A percentile compares a stretch with the other conserved stretches of the same genome.
Conservation (phyloP, 2,888 invertebrate genomes). For the Leptinotarsa haldemani region DNA sequence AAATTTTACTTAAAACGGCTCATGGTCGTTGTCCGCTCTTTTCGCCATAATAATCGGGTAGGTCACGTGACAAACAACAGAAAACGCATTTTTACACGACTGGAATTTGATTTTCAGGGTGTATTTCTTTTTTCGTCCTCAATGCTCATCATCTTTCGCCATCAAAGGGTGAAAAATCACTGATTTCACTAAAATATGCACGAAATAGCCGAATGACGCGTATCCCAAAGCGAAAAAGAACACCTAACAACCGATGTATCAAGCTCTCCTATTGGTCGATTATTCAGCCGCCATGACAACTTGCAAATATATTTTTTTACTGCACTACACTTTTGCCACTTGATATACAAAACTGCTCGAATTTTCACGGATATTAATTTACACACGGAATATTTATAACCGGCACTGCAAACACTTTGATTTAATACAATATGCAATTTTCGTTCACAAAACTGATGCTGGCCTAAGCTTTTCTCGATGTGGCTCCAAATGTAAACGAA, state of each 20-base stretch:
- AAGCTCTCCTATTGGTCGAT: slow-evolving; percentile 78
- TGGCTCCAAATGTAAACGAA: slow-evolving; percentile 46
- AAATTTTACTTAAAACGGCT: slow-evolving; percentile 70
- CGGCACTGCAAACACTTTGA: slow-evolving; percentile 33
- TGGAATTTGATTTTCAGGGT: slow-evolving; percentile 53
- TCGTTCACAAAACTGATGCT: slow-evolving; percentile 40
- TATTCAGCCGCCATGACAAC: slow-evolving; percentile 75
- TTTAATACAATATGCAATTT: slow-evolving; percentile 39
- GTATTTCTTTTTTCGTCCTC: slow-evolving; percentile 49
- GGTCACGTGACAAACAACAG: slow-evolving; percentile 71
- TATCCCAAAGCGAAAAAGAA: slow-evolving; percentile 75
- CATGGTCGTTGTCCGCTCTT: slow-evolving; percentile 70
- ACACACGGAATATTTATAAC: slow-evolving; percentile 25
- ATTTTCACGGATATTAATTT: slow-evolving; percentile 40
- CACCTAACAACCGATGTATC: slow-evolving; percentile 75
- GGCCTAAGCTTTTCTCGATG: slow-evolving; percentile 49
- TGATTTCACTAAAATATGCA: slow-evolving; percentile 72
- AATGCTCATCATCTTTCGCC: slow-evolving; percentile 49
- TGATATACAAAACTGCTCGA: slow-evolving; percentile 42
- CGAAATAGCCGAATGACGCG: slow-evolving; percentile 77
- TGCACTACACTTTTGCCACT: slow-evolving; percentile 57
- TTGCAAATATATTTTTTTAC: slow-evolving; percentile 64
- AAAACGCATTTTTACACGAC: slow-evolving; percentile 63
- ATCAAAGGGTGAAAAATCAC: slow-evolving; percentile 60
- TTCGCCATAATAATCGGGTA: slow-evolving; percentile 72